Base-by-base conservation (phyloP, 2,888 invertebrate genomes). In the Heliconius hortense region DNA sequence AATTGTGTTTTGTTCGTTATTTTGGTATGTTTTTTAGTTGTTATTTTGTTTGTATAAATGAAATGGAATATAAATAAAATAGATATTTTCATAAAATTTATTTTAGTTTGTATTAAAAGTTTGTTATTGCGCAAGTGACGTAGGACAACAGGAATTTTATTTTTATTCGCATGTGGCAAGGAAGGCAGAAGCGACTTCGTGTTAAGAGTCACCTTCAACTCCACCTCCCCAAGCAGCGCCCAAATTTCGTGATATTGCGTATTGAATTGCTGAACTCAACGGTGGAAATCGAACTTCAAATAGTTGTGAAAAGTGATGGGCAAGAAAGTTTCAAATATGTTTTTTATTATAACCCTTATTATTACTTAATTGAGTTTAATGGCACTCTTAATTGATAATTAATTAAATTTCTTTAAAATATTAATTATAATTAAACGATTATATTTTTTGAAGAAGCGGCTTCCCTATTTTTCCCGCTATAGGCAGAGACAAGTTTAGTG, bases 321-420 rank as follows among this genome's bases (percentile, higher is more conserved):
- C 56, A n/a, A 56, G 56, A 11, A n/a, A n/a, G 60, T 60, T 26
- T 26, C 28, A 15, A 3, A 26, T 18, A 60, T 60, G n/a, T 24
- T 60, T n/a, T n/a, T n/a, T n/a, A n/a, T 64, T 64, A 39, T 11
- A 39, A 11, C n/a, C 35, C 13, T 39, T 26, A 66, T 66, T 66
- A 66, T 66, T 7, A 66, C 39, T 66, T 43, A 66, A 66, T 66
- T 66, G 39, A 43, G 43, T 18, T 66, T 43, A 66, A 66, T 66
- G 39, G 18, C 13, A 39, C 39, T 66, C 39, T 10, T 64, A 35
- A 64, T 64, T 64, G 13, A 24, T 64, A 39, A 7, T 43, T 66
- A 43, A 18, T 66, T 26, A 13, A 43, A 43, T 18, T 63, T 21
- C 63, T 18, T 28, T 15, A 18, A 28, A 60, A 18, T 28, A 15